These are phyloP conservation scores for Crotalus horridus DNA, from an alignment of 2,113 vertebrate species.

Conservation along the genomic window DNA sequence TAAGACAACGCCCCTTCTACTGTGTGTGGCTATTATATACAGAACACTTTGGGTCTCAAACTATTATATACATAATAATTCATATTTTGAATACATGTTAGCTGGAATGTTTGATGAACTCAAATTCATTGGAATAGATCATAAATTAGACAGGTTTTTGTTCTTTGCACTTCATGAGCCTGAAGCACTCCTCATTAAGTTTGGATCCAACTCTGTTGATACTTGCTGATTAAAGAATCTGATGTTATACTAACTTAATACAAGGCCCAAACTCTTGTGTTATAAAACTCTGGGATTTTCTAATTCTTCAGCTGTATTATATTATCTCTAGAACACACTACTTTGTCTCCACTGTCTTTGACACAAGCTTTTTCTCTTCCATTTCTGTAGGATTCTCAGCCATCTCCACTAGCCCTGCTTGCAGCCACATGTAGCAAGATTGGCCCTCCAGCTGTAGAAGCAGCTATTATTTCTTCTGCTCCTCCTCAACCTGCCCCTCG, in stretches of 20 bases:
- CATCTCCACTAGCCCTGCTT: slow-evolving; percentile 90
- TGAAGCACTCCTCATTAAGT: not conserved
- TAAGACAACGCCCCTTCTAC: no score
- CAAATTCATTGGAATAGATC: not conserved
- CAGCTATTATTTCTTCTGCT: slow-evolving; percentile 75
- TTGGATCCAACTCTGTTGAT: not conserved
- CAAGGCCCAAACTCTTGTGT: not conserved
- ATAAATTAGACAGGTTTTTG: not conserved
- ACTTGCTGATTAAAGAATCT: not conserved
- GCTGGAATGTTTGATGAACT: no score
- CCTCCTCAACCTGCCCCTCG: slow-evolving; percentile 82
- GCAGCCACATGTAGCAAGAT: slow-evolving; percentile 98
- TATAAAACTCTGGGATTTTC: accelerated
- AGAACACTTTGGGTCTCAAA: no score
- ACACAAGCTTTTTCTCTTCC: not conserved
- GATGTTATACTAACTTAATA: not conserved
- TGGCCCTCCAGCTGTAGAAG: slow-evolving; percentile 89
- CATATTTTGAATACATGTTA: no score
- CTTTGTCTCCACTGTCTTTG: not conserved
- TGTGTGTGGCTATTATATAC: no score
- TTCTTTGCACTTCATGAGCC: not conserved
- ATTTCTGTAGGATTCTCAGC: slow-evolving; percentile 84
- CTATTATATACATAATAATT: no score
- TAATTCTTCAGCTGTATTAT: accelerated
- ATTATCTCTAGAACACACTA: not conserved